Conservation (phyloP, 2,888 invertebrate genomes). For the Meliscaeva auricollis region DNA sequence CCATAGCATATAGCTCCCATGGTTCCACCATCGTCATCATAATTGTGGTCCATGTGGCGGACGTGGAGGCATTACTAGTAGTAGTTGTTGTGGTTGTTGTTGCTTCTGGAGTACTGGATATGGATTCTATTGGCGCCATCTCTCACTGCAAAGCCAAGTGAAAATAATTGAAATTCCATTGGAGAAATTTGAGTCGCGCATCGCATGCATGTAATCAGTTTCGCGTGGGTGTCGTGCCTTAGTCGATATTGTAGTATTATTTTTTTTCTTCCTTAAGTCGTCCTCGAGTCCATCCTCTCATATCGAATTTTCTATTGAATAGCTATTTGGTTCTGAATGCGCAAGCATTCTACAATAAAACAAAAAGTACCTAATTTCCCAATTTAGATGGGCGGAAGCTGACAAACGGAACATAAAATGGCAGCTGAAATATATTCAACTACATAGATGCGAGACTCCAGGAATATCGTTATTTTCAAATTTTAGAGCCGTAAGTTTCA, state of each 20-base stretch:
- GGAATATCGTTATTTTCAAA: no score
- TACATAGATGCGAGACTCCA: no score
- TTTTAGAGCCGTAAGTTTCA: no score
- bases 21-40: constrained; percentile 19
- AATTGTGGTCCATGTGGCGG: constrained; percentile 37
- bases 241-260: constrained; percentile 5
- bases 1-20: constrained; percentile 29
- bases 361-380: no score
- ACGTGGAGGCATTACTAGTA: constrained; percentile 37
- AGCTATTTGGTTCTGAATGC: no score
- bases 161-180: constrained; percentile 75
- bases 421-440: no score
- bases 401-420: no score
- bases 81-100: neutral
- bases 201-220: constrained; percentile 60
- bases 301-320: no score
- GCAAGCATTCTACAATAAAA: no score
- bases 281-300: no score
- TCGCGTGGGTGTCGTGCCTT: constrained; percentile 63
- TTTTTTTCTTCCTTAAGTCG: no score
- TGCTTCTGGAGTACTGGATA: neutral
- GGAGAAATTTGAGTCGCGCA: constrained; percentile 67
- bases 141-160: constrained; percentile 55
- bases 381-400: no score
- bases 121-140: constrained; percentile 64